Percentiles rank a stretch among this genome's conserved stretches.
Evolutionary conservation across 2,797 vertebrate genomes (phyloP).

Genomic region (Potorous gilbertii): DNA sequence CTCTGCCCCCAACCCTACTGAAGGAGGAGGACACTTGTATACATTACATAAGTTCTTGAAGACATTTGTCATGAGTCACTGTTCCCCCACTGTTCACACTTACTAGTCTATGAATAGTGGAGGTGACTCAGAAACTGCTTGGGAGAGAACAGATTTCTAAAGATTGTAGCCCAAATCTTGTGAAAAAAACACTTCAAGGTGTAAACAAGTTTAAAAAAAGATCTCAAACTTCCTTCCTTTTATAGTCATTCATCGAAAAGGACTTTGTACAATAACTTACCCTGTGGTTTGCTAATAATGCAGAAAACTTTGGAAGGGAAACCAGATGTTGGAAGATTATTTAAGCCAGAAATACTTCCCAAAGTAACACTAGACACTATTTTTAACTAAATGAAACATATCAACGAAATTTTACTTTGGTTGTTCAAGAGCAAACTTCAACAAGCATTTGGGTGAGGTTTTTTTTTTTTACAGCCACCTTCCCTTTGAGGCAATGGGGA

Average conservation of each 20-base stretch:
- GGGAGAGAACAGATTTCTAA: slow-evolving; percentile 57
- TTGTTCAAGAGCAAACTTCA: neutral
- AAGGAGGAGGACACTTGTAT: slow-evolving; percentile 18
- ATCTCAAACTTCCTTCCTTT: slow-evolving; percentile 46
- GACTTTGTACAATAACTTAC: slow-evolving; percentile 50
- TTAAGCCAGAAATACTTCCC: slow-evolving; percentile 49
- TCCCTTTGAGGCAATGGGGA: slow-evolving; percentile 5
- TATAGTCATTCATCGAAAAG: neutral
- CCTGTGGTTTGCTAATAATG: slow-evolving; percentile 14
- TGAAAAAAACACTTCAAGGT: slow-evolving; percentile 19
- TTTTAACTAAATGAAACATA: slow-evolving; percentile 55
- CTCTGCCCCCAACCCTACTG: neutral
- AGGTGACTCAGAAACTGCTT: slow-evolving; percentile 70
- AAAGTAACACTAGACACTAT: slow-evolving; percentile 42
- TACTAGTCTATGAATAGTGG: slow-evolving; percentile 70
- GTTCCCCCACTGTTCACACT: slow-evolving; percentile 66
- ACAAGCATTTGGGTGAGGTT: neutral
- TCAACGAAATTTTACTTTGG: slow-evolving; percentile 13
- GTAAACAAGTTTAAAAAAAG: slow-evolving; percentile 6
- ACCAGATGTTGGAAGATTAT: slow-evolving; percentile 64
- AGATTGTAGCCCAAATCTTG: slow-evolving; percentile 55
- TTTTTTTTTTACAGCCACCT: neutral
- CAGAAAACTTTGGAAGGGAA: slow-evolving; percentile 60
- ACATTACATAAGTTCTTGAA: slow-evolving; percentile 58
- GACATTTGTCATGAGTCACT: slow-evolving; percentile 60